A percentile compares a stretch with the other conserved stretches of the same genome.
phyloP scores from a whole-genome alignment of 2,888 invertebrate species.

The Torymus tubicola region DNA sequence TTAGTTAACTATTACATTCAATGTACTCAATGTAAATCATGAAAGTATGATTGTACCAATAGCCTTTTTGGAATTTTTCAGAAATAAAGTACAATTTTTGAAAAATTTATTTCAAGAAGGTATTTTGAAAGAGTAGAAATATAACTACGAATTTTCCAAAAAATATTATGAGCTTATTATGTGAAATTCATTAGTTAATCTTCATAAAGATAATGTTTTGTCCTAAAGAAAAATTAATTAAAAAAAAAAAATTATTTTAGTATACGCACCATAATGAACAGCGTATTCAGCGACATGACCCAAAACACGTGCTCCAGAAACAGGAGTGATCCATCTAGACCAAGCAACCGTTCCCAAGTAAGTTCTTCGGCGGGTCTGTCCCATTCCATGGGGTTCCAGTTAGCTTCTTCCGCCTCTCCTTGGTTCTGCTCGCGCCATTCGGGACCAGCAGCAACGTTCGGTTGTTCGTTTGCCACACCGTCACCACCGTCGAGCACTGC shows the following conservation, averaged over 20 bases:
- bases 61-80: too few species aligned
- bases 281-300: slow-evolving; percentile 97
- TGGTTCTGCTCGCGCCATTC: slow-evolving; percentile 71
- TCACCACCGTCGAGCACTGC: slow-evolving; percentile 64
- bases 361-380: slow-evolving; percentile 97
- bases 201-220: too few species aligned
- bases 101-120: too few species aligned
- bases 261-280: slow-evolving; percentile 87
- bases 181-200: too few species aligned
- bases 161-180: too few species aligned
- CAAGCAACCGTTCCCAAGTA: slow-evolving; percentile 97
- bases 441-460: slow-evolving; percentile 65
- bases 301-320: slow-evolving; percentile 99
- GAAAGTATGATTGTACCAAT: too few species aligned
- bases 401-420: slow-evolving; percentile 85
- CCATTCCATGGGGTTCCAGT: slow-evolving; percentile 99
- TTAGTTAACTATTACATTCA: too few species aligned
- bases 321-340: slow-evolving; percentile 96
- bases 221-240: not conserved
- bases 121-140: too few species aligned
- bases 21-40: too few species aligned
- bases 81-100: too few species aligned
- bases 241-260: not conserved
- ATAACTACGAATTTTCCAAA: too few species aligned
- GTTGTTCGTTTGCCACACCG: slow-evolving; percentile 63